Percentiles rank a stretch among this genome's conserved stretches.
These are phyloP conservation scores for Staurois parvus DNA, from an alignment of 2,797 vertebrate species.

Conservation along the genomic window DNA sequence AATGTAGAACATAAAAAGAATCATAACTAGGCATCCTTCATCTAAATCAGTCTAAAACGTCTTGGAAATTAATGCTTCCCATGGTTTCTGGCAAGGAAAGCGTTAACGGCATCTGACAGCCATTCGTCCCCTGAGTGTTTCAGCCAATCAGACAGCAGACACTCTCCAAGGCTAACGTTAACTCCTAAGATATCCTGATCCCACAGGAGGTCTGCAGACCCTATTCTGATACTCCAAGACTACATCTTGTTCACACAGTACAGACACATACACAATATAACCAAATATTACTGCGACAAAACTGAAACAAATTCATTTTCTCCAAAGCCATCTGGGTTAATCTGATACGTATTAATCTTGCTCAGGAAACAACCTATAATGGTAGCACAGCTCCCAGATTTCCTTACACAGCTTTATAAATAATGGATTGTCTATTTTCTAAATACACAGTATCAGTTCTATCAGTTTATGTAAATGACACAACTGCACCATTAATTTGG, in stretches of 20 bases:
- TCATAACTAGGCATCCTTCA: too few relatives aligned
- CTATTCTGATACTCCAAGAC: too few relatives aligned
- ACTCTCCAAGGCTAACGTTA: neutral
- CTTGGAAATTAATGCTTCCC: too few relatives aligned
- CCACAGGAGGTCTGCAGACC: neutral
- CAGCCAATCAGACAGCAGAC: neutral
- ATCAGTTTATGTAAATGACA: slow-evolving; percentile 3
- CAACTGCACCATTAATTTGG: neutral
- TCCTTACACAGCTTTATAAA: neutral
- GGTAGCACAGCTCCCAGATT: neutral
- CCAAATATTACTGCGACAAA: neutral
- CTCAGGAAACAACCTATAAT: neutral
- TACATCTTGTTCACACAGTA: too few relatives aligned
- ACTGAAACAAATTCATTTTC: neutral
- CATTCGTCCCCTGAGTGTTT: neutral
- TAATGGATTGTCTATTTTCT: neutral
- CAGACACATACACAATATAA: neutral
- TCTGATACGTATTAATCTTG: neutral
- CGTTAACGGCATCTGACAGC: neutral
- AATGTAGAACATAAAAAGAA: too few relatives aligned
- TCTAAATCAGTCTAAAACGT: too few relatives aligned
- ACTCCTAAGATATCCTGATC: neutral
- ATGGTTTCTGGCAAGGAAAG: too few relatives aligned
- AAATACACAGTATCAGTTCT: neutral
- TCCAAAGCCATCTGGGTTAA: too few relatives aligned